Conservation (phyloP, 2,113 vertebrate species). For the Willisornis vidua region DNA sequence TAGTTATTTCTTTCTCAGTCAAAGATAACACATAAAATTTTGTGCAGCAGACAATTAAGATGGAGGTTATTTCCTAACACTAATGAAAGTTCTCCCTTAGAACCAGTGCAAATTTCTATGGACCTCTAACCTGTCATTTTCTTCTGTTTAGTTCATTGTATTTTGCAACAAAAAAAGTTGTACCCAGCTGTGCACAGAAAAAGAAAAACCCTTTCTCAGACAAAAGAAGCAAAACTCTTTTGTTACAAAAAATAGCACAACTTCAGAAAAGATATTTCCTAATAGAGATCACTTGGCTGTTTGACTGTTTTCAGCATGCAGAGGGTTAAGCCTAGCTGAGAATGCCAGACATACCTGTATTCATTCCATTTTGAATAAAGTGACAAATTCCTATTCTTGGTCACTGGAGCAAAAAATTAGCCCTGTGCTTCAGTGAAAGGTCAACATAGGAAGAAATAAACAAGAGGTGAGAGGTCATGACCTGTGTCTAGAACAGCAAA, state of each 20-base stretch:
- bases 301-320: constrained; percentile 31
- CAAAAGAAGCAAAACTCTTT: constrained; percentile 68
- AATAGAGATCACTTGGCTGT: constrained; percentile 11
- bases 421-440: constrained; percentile 79
- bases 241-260: constrained; percentile 38
- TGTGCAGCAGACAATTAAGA: constrained; percentile 66
- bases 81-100: constrained; percentile 49
- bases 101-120: constrained; percentile 58
- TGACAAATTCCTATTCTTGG: constrained; percentile 82
- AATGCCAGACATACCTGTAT: constrained; percentile 75
- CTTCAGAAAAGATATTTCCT: constrained; percentile 5
- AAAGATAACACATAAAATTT: constrained; percentile 51
- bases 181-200: constrained; percentile 23
- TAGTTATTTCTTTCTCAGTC: constrained; percentile 61
- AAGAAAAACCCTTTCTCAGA: constrained; percentile 55
- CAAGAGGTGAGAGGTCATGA: constrained; percentile 61
- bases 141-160: constrained; percentile 49
- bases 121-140: constrained; percentile 41
- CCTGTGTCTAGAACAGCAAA: constrained; percentile 29
- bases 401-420: constrained; percentile 86
- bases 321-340: constrained; percentile 52
- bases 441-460: constrained; percentile 71
- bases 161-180: constrained; percentile 55
- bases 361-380: constrained; percentile 81
- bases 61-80: constrained; percentile 67